Conservation (phyloP, 2,113 vertebrate species). For the Herpetotheres cachinnans region DNA sequence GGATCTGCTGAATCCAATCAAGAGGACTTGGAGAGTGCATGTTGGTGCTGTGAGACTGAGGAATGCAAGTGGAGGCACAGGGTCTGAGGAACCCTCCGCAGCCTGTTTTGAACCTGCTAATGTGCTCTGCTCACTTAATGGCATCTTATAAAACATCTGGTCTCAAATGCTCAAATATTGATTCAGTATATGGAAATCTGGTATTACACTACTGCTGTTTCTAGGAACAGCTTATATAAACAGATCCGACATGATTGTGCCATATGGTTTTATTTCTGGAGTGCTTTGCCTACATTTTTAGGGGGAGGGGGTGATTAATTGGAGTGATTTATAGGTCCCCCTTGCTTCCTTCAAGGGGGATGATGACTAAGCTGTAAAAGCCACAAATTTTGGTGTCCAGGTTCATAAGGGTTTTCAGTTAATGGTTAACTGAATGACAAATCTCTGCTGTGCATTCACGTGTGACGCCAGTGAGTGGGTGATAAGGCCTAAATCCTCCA, state of each 20-base stretch:
- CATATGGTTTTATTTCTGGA: slow-evolving; percentile 78
- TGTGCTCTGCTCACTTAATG: slow-evolving; percentile 83
- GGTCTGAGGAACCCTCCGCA: slow-evolving; percentile 54
- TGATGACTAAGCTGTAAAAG: slow-evolving; percentile 39
- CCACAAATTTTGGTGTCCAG: slow-evolving; percentile 65
- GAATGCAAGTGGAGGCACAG: slow-evolving; percentile 68
- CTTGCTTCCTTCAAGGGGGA: slow-evolving; percentile 60
- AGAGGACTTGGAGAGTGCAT: slow-evolving; percentile 30
- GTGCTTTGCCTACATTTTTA: slow-evolving; percentile 73
- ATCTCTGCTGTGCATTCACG: slow-evolving; percentile 44
- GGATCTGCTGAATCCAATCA: slow-evolving; percentile 34
- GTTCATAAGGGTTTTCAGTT: slow-evolving; percentile 52
- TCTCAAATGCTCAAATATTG: slow-evolving; percentile 88
- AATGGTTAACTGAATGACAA: slow-evolving; percentile 59
- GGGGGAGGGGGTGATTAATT: slow-evolving; percentile 69
- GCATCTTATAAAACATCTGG: slow-evolving; percentile 97
- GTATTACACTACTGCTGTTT: slow-evolving; percentile 78
- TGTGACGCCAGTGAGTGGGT: slow-evolving; percentile 38
- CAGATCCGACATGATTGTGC: slow-evolving; percentile 75
- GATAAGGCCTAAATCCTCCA: slow-evolving; percentile 48
- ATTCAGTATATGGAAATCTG: slow-evolving; percentile 87
- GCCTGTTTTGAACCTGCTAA: slow-evolving; percentile 56
- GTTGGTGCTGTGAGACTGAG: slow-evolving; percentile 78
- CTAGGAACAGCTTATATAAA: slow-evolving; percentile 90
- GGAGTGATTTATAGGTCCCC: slow-evolving; percentile 68